These are phyloP conservation scores for Tetranychus urticae DNA, from an alignment of 1,140 invertebrate genomes.

Conservation along the genomic window DNA sequence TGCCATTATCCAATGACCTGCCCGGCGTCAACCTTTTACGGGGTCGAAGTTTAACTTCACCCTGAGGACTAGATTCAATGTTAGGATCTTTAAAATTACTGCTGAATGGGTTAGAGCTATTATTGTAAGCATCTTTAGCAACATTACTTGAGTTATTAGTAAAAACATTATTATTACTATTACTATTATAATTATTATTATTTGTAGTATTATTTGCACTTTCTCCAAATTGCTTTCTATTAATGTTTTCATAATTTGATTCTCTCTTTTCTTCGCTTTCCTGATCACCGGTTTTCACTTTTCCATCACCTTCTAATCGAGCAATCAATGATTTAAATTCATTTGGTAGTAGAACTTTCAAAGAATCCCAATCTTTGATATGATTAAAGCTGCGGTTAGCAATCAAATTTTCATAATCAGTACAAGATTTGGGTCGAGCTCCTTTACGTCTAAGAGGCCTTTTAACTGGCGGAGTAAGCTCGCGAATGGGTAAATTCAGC, in stretches of 20 bases:
- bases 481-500: slow-evolving; percentile 1
- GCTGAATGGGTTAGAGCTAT: too few species aligned
- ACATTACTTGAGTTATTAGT: not conserved
- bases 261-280: not conserved
- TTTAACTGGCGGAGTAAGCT: not conserved
- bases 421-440: slow-evolving; percentile 48
- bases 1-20: too few species aligned
- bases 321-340: slow-evolving; percentile 32
- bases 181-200: not conserved
- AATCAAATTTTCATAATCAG: slow-evolving; percentile 44
- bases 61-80: too few species aligned
- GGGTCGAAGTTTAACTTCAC: too few species aligned
- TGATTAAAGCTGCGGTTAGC: slow-evolving; percentile 48
- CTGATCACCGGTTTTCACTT: not conserved
- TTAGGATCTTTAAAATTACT: too few species aligned
- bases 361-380: slow-evolving; percentile 67
- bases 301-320: slow-evolving; percentile 9
- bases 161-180: not conserved
- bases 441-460: not conserved
- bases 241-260: not conserved
- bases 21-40: too few species aligned
- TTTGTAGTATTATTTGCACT: not conserved
- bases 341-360: slow-evolving; percentile 54
- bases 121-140: not conserved
- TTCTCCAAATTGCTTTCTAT: not conserved